Percentiles rank a stretch among this genome's conserved stretches.
phyloP scores from a whole-genome alignment of 2,888 invertebrate species.

The Perizoma affinitatum region DNA sequence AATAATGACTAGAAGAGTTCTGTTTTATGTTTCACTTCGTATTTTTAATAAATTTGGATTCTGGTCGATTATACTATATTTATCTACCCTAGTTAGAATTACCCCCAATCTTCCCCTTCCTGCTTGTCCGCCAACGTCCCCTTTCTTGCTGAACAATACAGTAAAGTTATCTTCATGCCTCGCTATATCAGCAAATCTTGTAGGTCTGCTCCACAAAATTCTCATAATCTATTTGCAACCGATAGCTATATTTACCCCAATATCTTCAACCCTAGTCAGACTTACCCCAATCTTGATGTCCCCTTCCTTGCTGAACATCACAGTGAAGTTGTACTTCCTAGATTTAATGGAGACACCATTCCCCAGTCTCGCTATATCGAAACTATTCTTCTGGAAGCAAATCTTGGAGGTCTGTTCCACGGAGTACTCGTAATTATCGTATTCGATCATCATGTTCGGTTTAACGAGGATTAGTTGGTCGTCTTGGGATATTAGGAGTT shows the following conservation, averaged over 20 bases:
- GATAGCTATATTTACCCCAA: too few species aligned
- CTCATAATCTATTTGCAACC: too few species aligned
- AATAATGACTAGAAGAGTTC: too few species aligned
- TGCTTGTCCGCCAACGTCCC: too few species aligned
- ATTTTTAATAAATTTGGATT: too few species aligned
- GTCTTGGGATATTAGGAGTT: conserved; percentile 86
- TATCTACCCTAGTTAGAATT: background rate
- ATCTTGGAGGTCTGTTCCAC: conserved; percentile 85
- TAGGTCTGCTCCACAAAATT: too few species aligned
- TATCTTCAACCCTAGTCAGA: background rate
- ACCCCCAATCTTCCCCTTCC: background rate
- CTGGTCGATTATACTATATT: too few species aligned
- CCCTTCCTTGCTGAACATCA: conserved; percentile 87
- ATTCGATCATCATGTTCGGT: conserved; percentile 86
- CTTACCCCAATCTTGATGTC: conserved; percentile 89
- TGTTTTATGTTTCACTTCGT: too few species aligned
- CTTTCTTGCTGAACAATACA: too few species aligned
- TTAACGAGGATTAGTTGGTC: conserved; percentile 84
- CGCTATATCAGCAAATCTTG: too few species aligned
- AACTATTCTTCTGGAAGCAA: conserved; percentile 85
- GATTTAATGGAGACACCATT: conserved; percentile 88
- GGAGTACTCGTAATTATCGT: conserved; percentile 86
- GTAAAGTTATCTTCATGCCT: too few species aligned
- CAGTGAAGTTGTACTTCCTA: conserved; percentile 88
- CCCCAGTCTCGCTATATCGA: conserved; percentile 88